These are phyloP conservation scores for Ailuropoda melanoleuca DNA, from an alignment of 2,113 vertebrate genomes.

Conservation along the genomic window DNA sequence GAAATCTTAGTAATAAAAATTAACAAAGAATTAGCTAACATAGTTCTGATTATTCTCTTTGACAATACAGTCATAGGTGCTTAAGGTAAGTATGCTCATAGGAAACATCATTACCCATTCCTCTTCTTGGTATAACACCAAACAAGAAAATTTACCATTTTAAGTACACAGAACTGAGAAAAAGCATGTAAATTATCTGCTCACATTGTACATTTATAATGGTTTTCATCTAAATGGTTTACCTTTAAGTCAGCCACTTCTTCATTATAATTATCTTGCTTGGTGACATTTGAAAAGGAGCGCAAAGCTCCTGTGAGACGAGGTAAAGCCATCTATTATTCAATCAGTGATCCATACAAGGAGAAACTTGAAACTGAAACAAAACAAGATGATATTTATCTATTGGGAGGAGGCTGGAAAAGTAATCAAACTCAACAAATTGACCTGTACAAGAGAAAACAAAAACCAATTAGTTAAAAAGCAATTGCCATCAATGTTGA, in stretches of 20 bases:
- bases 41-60: background rate
- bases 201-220: slow-evolving; percentile 7
- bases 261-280: slow-evolving; percentile 90
- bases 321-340: slow-evolving; percentile 93
- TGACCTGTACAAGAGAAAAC: background rate
- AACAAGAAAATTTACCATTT: slow-evolving; percentile 44
- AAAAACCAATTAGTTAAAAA: background rate
- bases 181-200: slow-evolving; percentile 20
- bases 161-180: slow-evolving; percentile 49
- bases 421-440: slow-evolving; percentile 25
- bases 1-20: background rate
- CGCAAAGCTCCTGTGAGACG: slow-evolving; percentile 95
- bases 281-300: slow-evolving; percentile 97
- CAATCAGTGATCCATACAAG: slow-evolving; percentile 83
- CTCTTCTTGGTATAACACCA: background rate
- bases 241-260: slow-evolving; percentile 93
- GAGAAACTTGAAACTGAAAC: slow-evolving; percentile 80
- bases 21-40: background rate
- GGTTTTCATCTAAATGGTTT: slow-evolving; percentile 74
- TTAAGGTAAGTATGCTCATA: background rate
- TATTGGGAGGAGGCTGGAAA: background rate
- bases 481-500: slow-evolving; percentile 14
- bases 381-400: slow-evolving; percentile 70
- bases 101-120: background rate
- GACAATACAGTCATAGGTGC: background rate